Evolutionary conservation across 2,113 vertebrate genomes (phyloP).

Genomic region (Hylia prasina): DNA sequence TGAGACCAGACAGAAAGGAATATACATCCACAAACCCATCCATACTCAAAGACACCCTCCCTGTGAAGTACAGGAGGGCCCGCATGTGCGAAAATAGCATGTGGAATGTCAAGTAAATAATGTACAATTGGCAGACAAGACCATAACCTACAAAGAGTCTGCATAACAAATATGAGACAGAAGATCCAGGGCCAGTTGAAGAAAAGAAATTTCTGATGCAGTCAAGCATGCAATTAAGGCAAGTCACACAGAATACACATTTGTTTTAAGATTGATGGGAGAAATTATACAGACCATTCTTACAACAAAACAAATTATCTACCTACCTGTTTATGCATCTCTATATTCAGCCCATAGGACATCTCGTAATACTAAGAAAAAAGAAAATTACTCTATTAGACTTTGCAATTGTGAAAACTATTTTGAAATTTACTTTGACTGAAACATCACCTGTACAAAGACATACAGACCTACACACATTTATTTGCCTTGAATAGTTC

Average conservation of each 20-base stretch:
- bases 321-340: slow-evolving; percentile 98
- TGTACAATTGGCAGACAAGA: not conserved
- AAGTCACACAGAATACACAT: not conserved
- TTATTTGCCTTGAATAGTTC: not conserved
- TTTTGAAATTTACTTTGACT: not conserved
- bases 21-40: not conserved
- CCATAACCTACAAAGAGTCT: fast-evolving
- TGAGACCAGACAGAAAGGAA: not conserved
- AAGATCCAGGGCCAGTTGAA: not conserved
- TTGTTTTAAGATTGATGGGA: not conserved
- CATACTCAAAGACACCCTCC: not conserved
- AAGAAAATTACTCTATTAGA: slow-evolving; percentile 58
- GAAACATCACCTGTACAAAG: not conserved
- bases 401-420: not conserved
- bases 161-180: not conserved
- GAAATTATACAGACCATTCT: not conserved
- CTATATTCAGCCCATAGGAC: slow-evolving; percentile 97
- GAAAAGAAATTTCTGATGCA: not conserved
- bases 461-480: not conserved
- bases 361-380: slow-evolving; percentile 92
- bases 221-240: not conserved
- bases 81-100: not conserved
- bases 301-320: slow-evolving; percentile 1
- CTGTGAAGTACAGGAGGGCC: fast-evolving
- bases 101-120: not conserved